Evolutionary conservation across 2,888 invertebrate species (phyloP), one percentile per base, ranked within the genome.

Genomic region (Autographa pulchrina): DNA sequence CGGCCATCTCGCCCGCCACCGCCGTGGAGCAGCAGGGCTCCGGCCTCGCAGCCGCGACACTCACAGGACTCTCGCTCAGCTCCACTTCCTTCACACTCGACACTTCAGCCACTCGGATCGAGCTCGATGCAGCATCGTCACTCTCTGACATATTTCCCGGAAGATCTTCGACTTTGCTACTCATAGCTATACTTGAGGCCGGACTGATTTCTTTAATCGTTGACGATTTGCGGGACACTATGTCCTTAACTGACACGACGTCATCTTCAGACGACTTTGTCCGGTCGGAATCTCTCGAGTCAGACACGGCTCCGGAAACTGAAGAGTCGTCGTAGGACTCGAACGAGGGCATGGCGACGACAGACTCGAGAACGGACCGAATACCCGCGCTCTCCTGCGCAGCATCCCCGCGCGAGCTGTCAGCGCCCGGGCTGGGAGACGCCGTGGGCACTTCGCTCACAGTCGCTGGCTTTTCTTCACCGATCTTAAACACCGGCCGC

Each of bases 201-300:
- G 88, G 88, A 85, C 87, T 88, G 78, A 75, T 85, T 82, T 92
- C 92, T 83, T 85, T 90, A 66, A 86, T 88, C 84, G 87, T 88
- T 78, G 92, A 90, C 75, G 89, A 85, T 86, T 92, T 92, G 59
- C 87, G 87, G 48, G 91, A 88, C 38, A 88, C 82, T 68, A 87
- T 82, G 25, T 81, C 84, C 75, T 82, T 87, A 65, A 85, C 85
- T 65, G 88, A 86, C 35, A 78, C 85, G 31, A 82, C 84, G 59
- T 88, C 88, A 35, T 88, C 88, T 68, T 90, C 89, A 43, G 86
- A 83, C 66, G 88, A 87, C 80, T 73, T 88, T 80, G 87, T 82
- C 65, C 78, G 81, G 38, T 90, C 90, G 52, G 89, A 87, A 48
- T 85, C 87, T 65, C 79, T 88, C 20, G 85, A 87, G 58, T 90